Percentiles rank a stretch among this genome's conserved stretches.
Conservation (phyloP, 53 echinoderm and acorn worm species). For the Holothuria scabra region DNA sequence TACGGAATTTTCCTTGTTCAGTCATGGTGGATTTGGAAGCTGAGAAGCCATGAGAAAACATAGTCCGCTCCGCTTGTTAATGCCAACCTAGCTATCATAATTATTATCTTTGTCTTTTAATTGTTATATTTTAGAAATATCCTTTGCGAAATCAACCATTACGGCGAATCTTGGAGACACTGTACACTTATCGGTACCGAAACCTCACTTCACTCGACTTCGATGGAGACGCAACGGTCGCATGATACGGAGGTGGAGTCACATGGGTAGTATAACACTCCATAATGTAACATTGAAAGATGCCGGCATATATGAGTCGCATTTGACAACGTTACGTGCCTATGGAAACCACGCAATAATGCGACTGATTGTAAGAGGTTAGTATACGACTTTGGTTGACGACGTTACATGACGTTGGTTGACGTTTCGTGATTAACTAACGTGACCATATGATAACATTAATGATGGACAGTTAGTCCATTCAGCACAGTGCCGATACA, state of each 20-base stretch:
- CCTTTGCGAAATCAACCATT: slow-evolving; percentile 9
- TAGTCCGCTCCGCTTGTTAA: no score
- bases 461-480: no score
- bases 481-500: no score
- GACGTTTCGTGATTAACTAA: no score
- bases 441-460: no score
- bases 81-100: no score
- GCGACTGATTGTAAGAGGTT: slow-evolving; percentile 59
- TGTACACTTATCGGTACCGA: slow-evolving; percentile 9
- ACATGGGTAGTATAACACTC: slow-evolving; percentile 5
- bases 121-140: slow-evolving; percentile 5
- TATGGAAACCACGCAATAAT: slow-evolving; percentile 54
- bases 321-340: slow-evolving; percentile 40
- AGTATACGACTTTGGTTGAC: no score
- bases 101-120: not conserved
- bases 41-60: no score
- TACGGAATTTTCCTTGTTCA: no score
- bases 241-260: slow-evolving; percentile 13
- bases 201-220: not conserved
- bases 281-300: slow-evolving; percentile 50
- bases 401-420: no score
- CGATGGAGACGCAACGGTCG: slow-evolving; percentile 56
- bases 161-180: slow-evolving; percentile 19
- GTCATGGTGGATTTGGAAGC: no score
- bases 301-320: slow-evolving; percentile 58